phyloP scores from a whole-genome alignment of 1,140 invertebrate species.

The Zaprionus kolodkinae region DNA sequence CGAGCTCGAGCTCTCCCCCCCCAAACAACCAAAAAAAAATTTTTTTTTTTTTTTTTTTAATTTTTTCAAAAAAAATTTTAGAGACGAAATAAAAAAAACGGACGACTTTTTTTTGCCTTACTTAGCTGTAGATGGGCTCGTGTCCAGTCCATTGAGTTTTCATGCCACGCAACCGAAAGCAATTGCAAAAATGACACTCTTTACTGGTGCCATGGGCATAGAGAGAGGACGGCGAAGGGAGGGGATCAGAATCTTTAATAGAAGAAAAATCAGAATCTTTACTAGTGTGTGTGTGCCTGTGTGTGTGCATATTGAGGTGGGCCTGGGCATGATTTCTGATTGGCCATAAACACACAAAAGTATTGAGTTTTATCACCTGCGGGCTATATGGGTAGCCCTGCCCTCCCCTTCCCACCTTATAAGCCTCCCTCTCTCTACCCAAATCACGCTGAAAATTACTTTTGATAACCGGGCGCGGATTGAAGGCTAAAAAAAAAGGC shows the following conservation, averaged over 20 bases:
- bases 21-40: no score
- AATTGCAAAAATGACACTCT: conserved; percentile 82
- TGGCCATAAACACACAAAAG: conserved; percentile 81
- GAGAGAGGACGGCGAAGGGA: no score
- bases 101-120: no score
- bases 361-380: conserved; percentile 80
- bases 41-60: no score
- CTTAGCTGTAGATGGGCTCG: conserved; percentile 50
- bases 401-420: conserved; percentile 12
- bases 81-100: no score
- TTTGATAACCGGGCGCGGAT: conserved; percentile 66
- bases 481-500: conserved; percentile 67
- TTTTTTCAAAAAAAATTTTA: no score
- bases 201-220: conserved; percentile 29
- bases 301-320: conserved; percentile 56
- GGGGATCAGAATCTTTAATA: no score
- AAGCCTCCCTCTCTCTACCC: not conserved
- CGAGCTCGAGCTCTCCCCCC: no score
- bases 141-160: conserved; percentile 81
- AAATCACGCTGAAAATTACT: conserved; percentile 61
- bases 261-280: not conserved
- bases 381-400: conserved; percentile 62
- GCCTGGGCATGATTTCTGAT: conserved; percentile 80
- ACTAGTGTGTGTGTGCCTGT: conserved; percentile 4
- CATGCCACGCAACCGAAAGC: conserved; percentile 79